Evolutionary conservation across 2,797 vertebrate species (phyloP).

Genomic region (Poecilia wingei): DNA sequence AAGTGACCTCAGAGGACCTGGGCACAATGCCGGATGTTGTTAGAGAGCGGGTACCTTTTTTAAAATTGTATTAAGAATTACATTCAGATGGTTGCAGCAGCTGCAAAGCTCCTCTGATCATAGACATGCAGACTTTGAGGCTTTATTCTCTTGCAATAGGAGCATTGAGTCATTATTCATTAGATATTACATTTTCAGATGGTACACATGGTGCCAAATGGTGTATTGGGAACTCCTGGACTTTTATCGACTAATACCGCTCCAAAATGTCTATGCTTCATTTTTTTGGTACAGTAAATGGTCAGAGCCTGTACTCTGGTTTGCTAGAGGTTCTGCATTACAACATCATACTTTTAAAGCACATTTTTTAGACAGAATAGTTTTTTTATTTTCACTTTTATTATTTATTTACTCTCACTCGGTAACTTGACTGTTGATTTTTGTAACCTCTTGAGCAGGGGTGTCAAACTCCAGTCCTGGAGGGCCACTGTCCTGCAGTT

Average conservation of each 20-base stretch:
- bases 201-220: not conserved
- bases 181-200: not conserved
- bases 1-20: conserved; percentile 91
- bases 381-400: not conserved
- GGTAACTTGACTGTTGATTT: not conserved
- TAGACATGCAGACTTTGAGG: not conserved
- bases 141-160: not conserved
- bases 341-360: not conserved
- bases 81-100: not conserved
- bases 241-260: not conserved
- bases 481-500: too few species aligned
- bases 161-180: not conserved
- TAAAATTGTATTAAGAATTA: not conserved
- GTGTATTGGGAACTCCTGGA: not conserved
- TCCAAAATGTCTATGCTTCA: not conserved
- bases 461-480: too few species aligned
- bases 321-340: not conserved
- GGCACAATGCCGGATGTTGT: conserved; percentile 90
- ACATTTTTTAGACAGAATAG: not conserved
- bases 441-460: not conserved
- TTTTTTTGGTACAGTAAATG: not conserved
- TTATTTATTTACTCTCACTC: not conserved
- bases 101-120: not conserved
- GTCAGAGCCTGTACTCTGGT: not conserved
- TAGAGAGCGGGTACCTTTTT: conserved; percentile 89